These are phyloP conservation scores for Coluber constrictor DNA, from an alignment of 2,797 vertebrate genomes.

Conservation along the genomic window DNA sequence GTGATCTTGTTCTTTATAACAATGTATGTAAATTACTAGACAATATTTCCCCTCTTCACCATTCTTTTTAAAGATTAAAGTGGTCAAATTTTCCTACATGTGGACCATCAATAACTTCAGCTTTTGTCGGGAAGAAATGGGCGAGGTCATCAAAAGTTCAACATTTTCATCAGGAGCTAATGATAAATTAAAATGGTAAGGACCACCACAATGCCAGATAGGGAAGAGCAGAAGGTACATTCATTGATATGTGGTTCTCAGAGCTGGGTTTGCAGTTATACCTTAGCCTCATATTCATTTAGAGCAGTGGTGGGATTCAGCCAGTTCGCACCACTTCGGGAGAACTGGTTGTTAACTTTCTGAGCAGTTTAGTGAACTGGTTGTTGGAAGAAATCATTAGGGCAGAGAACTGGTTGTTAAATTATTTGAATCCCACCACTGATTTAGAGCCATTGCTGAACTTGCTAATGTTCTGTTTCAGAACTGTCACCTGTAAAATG, in stretches of 20 bases:
- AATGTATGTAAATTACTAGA: neutral
- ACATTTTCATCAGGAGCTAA: conserved; percentile 93
- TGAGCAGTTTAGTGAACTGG: no score
- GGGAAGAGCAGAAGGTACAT: neutral
- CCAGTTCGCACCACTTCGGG: no score
- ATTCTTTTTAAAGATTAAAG: conserved; percentile 82
- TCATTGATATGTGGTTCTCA: neutral
- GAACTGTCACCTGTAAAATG: neutral
- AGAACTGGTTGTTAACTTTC: no score
- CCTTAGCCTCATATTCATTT: neutral
- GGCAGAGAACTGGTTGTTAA: no score
- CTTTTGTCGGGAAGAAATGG: conserved; percentile 90
- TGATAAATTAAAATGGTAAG: conserved; percentile 94
- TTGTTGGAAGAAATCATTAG: no score
- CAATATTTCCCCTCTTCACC: conserved; percentile 30
- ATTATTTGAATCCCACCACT: no score
- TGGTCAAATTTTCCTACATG: conserved; percentile 93
- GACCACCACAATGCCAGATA: neutral
- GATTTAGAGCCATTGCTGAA: neutral
- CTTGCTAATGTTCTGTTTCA: neutral
- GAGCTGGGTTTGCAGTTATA: neutral
- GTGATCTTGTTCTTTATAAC: rapidly evolving
- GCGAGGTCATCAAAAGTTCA: conserved; percentile 89
- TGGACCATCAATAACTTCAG: conserved; percentile 96
- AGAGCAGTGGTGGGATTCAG: no score